These are phyloP conservation scores for Protomyctophum bolini DNA, from an alignment of 2,113 vertebrate genomes.

Conservation along the genomic window DNA sequence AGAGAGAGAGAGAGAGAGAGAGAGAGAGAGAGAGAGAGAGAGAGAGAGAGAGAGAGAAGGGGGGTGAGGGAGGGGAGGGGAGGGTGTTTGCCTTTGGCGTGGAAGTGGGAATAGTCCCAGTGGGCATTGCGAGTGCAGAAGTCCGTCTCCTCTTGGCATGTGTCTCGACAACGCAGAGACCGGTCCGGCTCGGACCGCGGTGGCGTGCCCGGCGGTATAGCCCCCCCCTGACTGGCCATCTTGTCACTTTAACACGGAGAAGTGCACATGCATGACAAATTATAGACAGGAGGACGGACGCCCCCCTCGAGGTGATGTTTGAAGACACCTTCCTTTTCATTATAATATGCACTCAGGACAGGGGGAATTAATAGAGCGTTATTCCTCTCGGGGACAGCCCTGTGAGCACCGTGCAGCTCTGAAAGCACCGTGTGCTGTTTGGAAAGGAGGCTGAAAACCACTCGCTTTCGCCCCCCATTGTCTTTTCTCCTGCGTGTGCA, in stretches of 20 bases:
- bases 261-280: slow-evolving; percentile 94
- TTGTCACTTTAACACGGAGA: slow-evolving; percentile 90
- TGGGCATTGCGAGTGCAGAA: slow-evolving; percentile 78
- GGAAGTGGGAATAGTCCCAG: slow-evolving; percentile 75
- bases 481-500: slow-evolving; percentile 52
- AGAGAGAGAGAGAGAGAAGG: neutral
- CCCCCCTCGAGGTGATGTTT: slow-evolving; percentile 80
- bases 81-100: slow-evolving; percentile 78
- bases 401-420: slow-evolving; percentile 69
- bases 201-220: slow-evolving; percentile 83
- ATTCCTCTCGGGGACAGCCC: slow-evolving; percentile 83
- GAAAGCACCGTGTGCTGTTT: slow-evolving; percentile 70
- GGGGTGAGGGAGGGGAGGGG: slow-evolving; percentile 7
- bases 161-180: slow-evolving; percentile 78
- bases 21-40: slow-evolving; percentile 10
- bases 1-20: no score
- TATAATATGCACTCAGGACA: slow-evolving; percentile 81
- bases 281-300: slow-evolving; percentile 86
- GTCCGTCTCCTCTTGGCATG: slow-evolving; percentile 82
- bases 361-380: slow-evolving; percentile 92
- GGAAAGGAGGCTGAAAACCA: slow-evolving; percentile 42
- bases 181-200: slow-evolving; percentile 65
- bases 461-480: slow-evolving; percentile 21
- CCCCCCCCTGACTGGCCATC: slow-evolving; percentile 83
- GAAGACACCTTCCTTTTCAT: slow-evolving; percentile 93